A percentile compares a stretch with the other conserved stretches of the same genome.
phyloP scores from a whole-genome alignment of 2,113 vertebrate species.

The Urocolius indicus region DNA sequence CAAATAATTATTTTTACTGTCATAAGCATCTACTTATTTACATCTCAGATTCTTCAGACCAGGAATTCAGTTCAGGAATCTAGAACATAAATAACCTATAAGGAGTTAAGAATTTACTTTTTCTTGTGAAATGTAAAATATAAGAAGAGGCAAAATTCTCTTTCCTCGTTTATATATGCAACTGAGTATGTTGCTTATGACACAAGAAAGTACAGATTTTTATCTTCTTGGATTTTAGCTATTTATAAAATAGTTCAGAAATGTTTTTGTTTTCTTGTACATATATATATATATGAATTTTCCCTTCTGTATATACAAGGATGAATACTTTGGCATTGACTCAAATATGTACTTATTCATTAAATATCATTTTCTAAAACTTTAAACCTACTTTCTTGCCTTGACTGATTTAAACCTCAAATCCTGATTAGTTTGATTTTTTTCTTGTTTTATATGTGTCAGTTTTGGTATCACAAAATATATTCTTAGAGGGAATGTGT shows the following conservation, averaged over 20 bases:
- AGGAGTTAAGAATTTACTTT: neutral
- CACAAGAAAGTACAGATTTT: neutral
- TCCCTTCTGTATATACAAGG: conserved; percentile 39
- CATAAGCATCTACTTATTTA: neutral
- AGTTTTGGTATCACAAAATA: neutral
- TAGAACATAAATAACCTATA: neutral
- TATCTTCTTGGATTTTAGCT: neutral
- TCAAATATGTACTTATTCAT: neutral
- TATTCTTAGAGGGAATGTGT: neutral
- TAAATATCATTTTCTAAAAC: conserved; percentile 14
- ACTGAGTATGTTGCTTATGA: neutral
- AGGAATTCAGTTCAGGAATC: neutral
- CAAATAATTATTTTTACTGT: neutral
- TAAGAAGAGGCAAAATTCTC: neutral
- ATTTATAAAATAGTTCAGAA: conserved; percentile 47
- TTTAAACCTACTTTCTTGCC: neutral
- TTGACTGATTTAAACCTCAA: conserved; percentile 7
- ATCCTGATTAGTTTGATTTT: neutral
- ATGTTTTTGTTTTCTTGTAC: conserved; percentile 23
- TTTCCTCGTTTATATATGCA: neutral
- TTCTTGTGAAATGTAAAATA: neutral
- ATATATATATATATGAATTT: neutral
- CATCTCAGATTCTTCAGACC: neutral
- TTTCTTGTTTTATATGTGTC: neutral
- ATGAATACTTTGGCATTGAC: neutral